Evolutionary conservation across 2,888 invertebrate species (phyloP).

Genomic region (Saturnia pavonia): DNA sequence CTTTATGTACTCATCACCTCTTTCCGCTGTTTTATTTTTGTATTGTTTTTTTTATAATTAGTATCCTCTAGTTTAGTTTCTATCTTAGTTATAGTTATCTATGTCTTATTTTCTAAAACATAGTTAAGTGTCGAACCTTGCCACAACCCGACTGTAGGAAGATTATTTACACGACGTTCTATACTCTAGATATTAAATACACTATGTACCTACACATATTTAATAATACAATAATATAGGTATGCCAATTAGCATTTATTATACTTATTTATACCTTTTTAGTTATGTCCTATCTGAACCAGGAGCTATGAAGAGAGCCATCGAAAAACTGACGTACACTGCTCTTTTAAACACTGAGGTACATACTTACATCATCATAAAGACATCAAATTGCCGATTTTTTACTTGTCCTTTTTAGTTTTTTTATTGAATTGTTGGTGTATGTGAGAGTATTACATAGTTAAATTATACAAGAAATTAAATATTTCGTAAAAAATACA

Average conservation of each 20-base stretch:
- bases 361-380: not conserved
- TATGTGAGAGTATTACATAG: not conserved
- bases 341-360: conserved; percentile 55
- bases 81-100: too few relatives aligned
- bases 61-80: too few relatives aligned
- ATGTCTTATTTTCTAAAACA: too few relatives aligned
- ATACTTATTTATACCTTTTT: conserved; percentile 26
- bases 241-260: too few relatives aligned
- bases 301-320: conserved; percentile 37
- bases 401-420: not conserved
- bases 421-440: not conserved
- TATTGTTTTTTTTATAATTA: too few relatives aligned
- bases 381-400: not conserved
- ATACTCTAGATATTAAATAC: too few relatives aligned
- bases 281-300: conserved; percentile 65
- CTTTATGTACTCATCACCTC: too few relatives aligned
- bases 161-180: too few relatives aligned
- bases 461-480: not conserved
- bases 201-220: not conserved
- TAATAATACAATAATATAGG: too few relatives aligned
- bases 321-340: conserved; percentile 50
- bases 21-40: too few relatives aligned
- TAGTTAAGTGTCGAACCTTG: too few relatives aligned
- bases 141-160: too few relatives aligned
- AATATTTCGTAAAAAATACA: not conserved